Percentiles rank a stretch among this genome's conserved stretches.
Conservation (phyloP, 1,140 invertebrate genomes). For the Chelonus insularis region DNA sequence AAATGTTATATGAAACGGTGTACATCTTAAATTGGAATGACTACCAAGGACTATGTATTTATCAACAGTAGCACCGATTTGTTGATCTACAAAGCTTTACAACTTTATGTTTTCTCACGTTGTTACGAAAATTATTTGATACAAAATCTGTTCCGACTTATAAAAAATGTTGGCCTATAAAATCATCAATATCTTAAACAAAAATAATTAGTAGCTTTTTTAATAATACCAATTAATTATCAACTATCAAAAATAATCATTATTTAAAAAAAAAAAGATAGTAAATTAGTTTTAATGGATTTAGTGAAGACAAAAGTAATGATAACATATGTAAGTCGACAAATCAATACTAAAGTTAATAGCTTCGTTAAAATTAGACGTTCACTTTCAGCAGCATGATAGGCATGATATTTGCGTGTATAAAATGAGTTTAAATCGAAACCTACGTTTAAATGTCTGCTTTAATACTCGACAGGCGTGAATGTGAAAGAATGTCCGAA, state of each 20-base stretch:
- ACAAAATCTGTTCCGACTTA: too few relatives aligned
- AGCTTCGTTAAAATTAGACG: neutral
- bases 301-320: neutral
- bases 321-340: neutral
- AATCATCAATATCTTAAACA: too few relatives aligned
- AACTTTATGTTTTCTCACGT: too few relatives aligned
- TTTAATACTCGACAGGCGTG: neutral
- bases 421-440: slow-evolving; percentile 5
- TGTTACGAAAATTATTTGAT: too few relatives aligned
- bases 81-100: too few relatives aligned
- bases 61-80: too few relatives aligned
- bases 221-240: too few relatives aligned
- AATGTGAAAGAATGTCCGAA: neutral
- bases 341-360: neutral
- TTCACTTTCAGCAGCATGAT: neutral
- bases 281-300: neutral
- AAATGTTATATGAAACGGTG: too few relatives aligned
- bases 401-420: slow-evolving; percentile 4
- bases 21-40: too few relatives aligned
- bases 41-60: too few relatives aligned
- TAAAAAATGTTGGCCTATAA: too few relatives aligned
- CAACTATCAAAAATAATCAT: neutral
- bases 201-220: too few relatives aligned
- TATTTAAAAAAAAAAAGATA: slow-evolving; percentile 1
- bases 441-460: slow-evolving; percentile 1